Base-by-base conservation (phyloP, 1,140 invertebrate genomes). In the Radopholus similis region DNA sequence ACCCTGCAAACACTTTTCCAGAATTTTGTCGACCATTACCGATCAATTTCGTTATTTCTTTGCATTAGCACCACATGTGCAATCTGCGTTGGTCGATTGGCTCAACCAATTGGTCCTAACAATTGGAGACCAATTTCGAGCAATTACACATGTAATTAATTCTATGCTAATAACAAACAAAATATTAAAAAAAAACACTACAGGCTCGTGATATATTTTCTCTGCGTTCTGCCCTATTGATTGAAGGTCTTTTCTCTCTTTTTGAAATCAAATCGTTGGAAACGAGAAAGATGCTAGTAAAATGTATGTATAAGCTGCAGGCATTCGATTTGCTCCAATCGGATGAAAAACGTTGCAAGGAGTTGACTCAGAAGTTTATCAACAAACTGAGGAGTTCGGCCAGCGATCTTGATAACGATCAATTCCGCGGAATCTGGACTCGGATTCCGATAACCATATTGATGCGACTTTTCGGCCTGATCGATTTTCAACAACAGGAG, bases 1-100 rank as follows among this genome's bases (percentile, higher is more conserved):
- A 18, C 26, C 34, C 4, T 38, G 37, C 30, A 58, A 60, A 72
- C 40, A 72, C 58, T 70, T 70, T 42, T 49, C 23, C 18, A 35
- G 57, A 70, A 72, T 72, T 18, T 23, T 72, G 1, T 4, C 4
- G 9, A 38, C 44, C 5, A 6, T 70, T n/a, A 35, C 66, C 28
- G 44, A 28, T 11, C 42, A 59, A 15, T 44, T 68, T 6, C 30
- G 34, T 35, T 53, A 26, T 28, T 62, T 71, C n/a, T n/a, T 40
- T 35, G 13, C 18, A 8, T 15, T 68, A 21, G 9, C 32, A 30
- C 9, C 9, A 15, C 21, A 44, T 18, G n/a, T 34, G 32, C 59
- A 62, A 11, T 21, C 28, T 32, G 28, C 49, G n/a, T 28, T 62
- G 15, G 30, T 62, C 32, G 37, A 49, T 47, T 62, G 59, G 59